These are phyloP conservation scores for Vesta saturnalis DNA, from an alignment of 2,888 invertebrate species.

Conservation along the genomic window DNA sequence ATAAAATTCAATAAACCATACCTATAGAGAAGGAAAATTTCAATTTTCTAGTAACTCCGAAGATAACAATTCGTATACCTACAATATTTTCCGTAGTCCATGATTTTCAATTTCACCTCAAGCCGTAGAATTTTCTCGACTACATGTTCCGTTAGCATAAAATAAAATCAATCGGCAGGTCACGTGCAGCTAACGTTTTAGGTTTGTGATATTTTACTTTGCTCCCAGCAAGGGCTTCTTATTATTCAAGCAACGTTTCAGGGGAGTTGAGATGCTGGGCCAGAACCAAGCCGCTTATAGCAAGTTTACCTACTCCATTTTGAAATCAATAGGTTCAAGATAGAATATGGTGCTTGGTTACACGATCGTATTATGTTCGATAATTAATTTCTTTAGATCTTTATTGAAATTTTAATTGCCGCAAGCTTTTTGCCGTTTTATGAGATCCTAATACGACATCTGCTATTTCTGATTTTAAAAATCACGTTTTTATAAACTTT, in stretches of 20 bases:
- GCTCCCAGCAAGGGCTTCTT: constrained; percentile 53
- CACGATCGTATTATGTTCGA: constrained; percentile 29
- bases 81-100: constrained; percentile 41
- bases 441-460: background rate
- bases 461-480: background rate
- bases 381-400: constrained; percentile 36
- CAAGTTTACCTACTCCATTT: constrained; percentile 52
- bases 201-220: constrained; percentile 64
- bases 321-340: constrained; percentile 50
- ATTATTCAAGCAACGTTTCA: constrained; percentile 59
- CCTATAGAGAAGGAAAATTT: constrained; percentile 2
- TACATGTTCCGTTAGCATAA: constrained; percentile 59
- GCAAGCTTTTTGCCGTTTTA: too few species aligned
- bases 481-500: background rate
- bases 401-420: constrained; percentile 33
- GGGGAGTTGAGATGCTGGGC: constrained; percentile 48
- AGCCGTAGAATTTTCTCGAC: constrained; percentile 47
- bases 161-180: constrained; percentile 64
- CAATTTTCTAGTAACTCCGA: constrained; percentile 20
- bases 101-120: constrained; percentile 56
- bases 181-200: constrained; percentile 63
- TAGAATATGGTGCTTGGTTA: constrained; percentile 34
- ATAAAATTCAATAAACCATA: background rate
- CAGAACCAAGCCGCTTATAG: constrained; percentile 50
- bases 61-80: constrained; percentile 21